Evolutionary conservation across 2,797 vertebrate genomes (phyloP).

Genomic region (Bryconaethiops microstoma): DNA sequence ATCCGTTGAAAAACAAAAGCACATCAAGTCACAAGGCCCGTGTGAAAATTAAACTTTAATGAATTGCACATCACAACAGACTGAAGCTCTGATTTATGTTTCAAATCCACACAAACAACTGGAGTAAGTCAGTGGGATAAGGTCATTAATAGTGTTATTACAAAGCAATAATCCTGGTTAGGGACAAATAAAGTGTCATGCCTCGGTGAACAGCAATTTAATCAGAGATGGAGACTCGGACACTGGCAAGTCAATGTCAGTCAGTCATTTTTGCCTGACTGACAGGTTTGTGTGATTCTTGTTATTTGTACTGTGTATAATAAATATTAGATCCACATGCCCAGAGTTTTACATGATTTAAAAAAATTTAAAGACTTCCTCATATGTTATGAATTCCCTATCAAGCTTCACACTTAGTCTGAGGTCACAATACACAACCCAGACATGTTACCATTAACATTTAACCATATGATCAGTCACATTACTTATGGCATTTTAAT

Average conservation of each 20-base stretch:
- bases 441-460: not conserved
- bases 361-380: slow-evolving; percentile 14
- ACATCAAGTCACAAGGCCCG: not conserved
- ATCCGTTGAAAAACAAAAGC: not conserved
- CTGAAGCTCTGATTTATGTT: slow-evolving; percentile 33
- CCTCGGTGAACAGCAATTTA: slow-evolving; percentile 31
- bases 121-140: slow-evolving; percentile 29
- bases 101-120: slow-evolving; percentile 40
- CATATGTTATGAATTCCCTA: not conserved
- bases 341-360: slow-evolving; percentile 12
- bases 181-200: slow-evolving; percentile 41
- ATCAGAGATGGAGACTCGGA: slow-evolving; percentile 11
- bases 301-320: not conserved
- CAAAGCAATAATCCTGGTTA: slow-evolving; percentile 25
- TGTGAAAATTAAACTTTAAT: slow-evolving; percentile 57
- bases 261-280: slow-evolving; percentile 13
- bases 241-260: slow-evolving; percentile 26
- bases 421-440: not conserved
- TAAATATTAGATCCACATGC: slow-evolving; percentile 31
- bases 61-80: slow-evolving; percentile 46
- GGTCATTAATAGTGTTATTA: slow-evolving; percentile 43
- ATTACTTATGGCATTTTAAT: not conserved
- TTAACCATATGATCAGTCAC: not conserved
- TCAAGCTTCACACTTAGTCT: not conserved
- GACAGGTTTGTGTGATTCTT: not conserved